Percentiles rank a stretch among this genome's conserved stretches.
These are phyloP conservation scores for Caenorhabditis macrosperma DNA, from an alignment of 2,888 invertebrate species.

Conservation along the genomic window DNA sequence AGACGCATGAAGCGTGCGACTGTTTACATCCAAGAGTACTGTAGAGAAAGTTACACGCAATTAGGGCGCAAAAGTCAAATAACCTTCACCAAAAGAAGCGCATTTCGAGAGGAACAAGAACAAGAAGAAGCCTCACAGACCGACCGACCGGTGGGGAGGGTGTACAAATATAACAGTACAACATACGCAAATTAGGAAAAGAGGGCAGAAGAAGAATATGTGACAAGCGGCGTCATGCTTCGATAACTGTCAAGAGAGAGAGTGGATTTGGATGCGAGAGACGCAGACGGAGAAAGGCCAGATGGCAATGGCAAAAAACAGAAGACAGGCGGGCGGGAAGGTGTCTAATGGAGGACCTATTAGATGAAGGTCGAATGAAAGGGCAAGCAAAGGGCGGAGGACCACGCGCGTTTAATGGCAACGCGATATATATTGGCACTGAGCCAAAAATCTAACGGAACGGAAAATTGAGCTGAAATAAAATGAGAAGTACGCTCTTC, in stretches of 20 bases:
- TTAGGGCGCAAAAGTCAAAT: constrained; percentile 1
- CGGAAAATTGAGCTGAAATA: too few species aligned
- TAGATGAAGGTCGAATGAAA: constrained; percentile 32
- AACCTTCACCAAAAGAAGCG: not conserved
- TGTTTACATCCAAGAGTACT: not conserved
- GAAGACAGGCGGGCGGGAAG: too few species aligned
- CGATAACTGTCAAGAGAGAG: constrained; percentile 17
- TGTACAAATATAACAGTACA: constrained; percentile 12
- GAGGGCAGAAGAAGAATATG: not conserved
- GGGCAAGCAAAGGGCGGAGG: too few species aligned
- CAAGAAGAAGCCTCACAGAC: not conserved
- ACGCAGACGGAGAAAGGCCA: constrained; percentile 28
- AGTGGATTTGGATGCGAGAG: constrained; percentile 20
- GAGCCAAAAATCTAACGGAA: too few species aligned
- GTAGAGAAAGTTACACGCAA: constrained; percentile 12
- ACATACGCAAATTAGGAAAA: constrained; percentile 5
- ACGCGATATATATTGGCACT: too few species aligned
- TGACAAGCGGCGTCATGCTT: constrained; percentile 28
- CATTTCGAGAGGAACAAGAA: not conserved
- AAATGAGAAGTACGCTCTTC: too few species aligned
- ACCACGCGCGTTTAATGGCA: too few species aligned
- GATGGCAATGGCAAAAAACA: constrained; percentile 21
- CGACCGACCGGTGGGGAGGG: not conserved
- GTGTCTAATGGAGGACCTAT: constrained; percentile 43
- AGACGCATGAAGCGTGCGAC: not conserved